Evolutionary conservation across 2,888 invertebrate genomes (phyloP), one percentile per base, ranked within the genome.

Genomic region (Saturnia japonica): DNA sequence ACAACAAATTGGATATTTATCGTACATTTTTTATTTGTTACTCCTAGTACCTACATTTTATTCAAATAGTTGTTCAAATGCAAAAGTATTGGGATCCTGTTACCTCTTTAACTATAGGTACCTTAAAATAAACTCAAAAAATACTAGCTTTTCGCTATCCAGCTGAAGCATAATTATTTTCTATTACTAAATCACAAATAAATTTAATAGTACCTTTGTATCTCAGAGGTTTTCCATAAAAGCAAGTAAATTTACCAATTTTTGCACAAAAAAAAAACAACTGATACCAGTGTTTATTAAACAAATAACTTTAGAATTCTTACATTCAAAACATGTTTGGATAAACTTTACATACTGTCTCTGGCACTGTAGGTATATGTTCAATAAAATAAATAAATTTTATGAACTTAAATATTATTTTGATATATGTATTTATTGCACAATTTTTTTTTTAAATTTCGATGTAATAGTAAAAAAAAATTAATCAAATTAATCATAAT

Each of bases 1-100:
- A 47, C 28, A 66, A 51, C 40, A 66, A 51, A 40, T 51, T n/a
- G 43, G 6, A 51, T 47, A 40, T 51, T 69, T 54, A 43, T 43
- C n/a, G n/a, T n/a, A n/a, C n/a, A n/a, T n/a, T n/a, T n/a, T n/a
- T n/a, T n/a, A n/a, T n/a, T n/a, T n/a, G n/a, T n/a, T n/a, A n/a
- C n/a, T n/a, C n/a, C n/a, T n/a, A n/a, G n/a, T n/a, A n/a, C n/a
- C n/a, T n/a, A n/a, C n/a, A n/a, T n/a, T n/a, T n/a, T n/a, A n/a
- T n/a, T n/a, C n/a, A n/a, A n/a, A n/a, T n/a, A n/a, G n/a, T n/a
- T n/a, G n/a, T n/a, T n/a, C n/a, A n/a, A n/a, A n/a, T n/a, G n/a
- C n/a, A n/a, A n/a, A n/a, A 47, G 45, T 16, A 47, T 47, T 47
- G 6, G 16, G 4, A 47, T 47, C 45, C 14, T 47, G 14, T 47